Percentiles rank a stretch among this genome's conserved stretches.
Evolutionary conservation across 2,888 invertebrate genomes (phyloP).

Genomic region (Priocnemis perturbator): DNA sequence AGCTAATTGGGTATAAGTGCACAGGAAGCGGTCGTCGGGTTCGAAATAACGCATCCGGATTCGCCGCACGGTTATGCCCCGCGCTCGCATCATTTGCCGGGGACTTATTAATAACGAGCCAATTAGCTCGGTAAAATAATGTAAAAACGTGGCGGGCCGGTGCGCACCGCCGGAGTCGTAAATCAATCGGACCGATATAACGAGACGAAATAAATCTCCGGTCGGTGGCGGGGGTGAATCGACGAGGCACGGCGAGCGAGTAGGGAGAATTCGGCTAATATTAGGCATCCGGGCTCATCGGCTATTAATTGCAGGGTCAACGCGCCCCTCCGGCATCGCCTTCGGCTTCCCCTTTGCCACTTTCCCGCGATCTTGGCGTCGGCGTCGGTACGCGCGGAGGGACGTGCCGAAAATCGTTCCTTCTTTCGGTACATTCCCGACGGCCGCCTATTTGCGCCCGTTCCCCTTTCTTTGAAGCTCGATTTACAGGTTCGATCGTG

Average conservation of each 20-base stretch:
- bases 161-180: constrained; percentile 12
- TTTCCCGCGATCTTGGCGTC: not conserved
- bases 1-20: no score
- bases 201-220: constrained; percentile 22
- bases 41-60: no score
- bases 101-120: no score
- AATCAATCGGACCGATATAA: constrained; percentile 38
- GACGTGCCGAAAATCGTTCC: constrained; percentile 18
- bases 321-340: constrained; percentile 2
- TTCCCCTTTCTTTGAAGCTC: not conserved
- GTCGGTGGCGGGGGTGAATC: no score
- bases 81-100: no score
- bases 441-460: constrained; percentile 10
- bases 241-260: constrained; percentile 6
- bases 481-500: constrained; percentile 3
- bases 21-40: no score
- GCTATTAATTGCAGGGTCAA: constrained; percentile 53
- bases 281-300: constrained; percentile 52
- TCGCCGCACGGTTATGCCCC: no score
- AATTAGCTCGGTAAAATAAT: no score
- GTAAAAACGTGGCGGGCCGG: no score
- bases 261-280: constrained; percentile 28
- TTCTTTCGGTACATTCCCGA: not conserved
- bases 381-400: constrained; percentile 7
- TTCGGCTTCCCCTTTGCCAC: no score